Evolutionary conservation across 1,140 invertebrate species (phyloP), one percentile per base, ranked within the genome.

Genomic region (Eumeta japonica): DNA sequence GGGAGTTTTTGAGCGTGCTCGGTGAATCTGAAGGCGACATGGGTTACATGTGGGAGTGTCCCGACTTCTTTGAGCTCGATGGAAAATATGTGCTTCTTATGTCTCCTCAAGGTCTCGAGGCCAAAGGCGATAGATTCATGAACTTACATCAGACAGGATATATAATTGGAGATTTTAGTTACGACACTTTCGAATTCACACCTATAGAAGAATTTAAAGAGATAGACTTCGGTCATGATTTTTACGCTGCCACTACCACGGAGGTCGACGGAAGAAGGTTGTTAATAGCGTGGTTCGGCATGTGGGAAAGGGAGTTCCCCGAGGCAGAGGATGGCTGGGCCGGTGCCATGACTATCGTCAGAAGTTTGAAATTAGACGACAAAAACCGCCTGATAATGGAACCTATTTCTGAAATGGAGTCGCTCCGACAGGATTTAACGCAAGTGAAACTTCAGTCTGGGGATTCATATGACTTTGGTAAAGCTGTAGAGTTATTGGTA

Each of bases 11-110:
- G 28, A 55, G 47, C 7, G 50, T 73, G 3, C 16, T 76, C 9
- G 71, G 43, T 19, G 61, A 75, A 36, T 67, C 71, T 3, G 35
- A 48, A 9, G 64, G 61, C 4, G 51, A 59, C 7, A 37, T 66
- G 43, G 68, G 67, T 3, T 72, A 71, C 16, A 72, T 75, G 66
- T 72, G 66, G 64, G 70, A 75, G 39, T 75, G 67, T 41, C 70
- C 70, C 0, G 67, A 75, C 29, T 68, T 75, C 33, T 76, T 75
- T 16, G 58, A 73, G 18, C 34, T 75, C 10, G 51, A 64, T 29
- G 63, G 65, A n/a, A 75, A 66, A 34, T 58, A 57, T 29, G 44
- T 76, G 14, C 36, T 76, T 1, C 42, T 75, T 3, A 58, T 75
- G 50, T 75, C 67, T 3, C 72, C 70, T 1, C 70, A 75, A 53